Conservation (phyloP, 1,140 invertebrate species). For the Drosophila ohnishii region DNA sequence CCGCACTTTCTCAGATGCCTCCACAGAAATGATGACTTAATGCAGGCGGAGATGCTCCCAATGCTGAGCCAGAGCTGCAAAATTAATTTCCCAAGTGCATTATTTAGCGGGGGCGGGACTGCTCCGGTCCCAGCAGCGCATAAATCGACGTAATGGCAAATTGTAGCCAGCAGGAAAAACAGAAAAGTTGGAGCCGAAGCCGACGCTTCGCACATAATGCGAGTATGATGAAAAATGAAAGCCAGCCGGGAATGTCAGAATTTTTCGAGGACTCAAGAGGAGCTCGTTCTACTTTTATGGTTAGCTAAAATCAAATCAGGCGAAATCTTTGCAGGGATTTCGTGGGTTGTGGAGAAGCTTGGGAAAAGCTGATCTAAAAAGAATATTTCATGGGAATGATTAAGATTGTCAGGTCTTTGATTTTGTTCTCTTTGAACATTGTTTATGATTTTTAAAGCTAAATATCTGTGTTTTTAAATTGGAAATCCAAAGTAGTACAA, state of each 20-base stretch:
- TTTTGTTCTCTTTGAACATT: not conserved
- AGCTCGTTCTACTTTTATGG: constrained; percentile 21
- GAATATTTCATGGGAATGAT: not conserved
- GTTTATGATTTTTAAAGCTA: not conserved
- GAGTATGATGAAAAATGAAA: constrained; percentile 47
- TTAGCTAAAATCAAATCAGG: constrained; percentile 25
- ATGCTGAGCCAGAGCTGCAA: constrained; percentile 36
- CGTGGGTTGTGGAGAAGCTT: not conserved
- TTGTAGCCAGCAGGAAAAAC: constrained; percentile 35
- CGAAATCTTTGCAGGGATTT: constrained; percentile 5
- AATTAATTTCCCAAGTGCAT: constrained; percentile 77
- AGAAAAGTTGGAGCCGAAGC: constrained; percentile 17
- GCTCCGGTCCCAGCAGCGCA: constrained; percentile 38
- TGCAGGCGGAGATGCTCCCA: constrained; percentile 18
- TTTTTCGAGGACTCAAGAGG: constrained; percentile 15
- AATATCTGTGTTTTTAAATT: not conserved
- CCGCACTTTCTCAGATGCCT: not conserved
- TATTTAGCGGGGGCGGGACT: constrained; percentile 42
- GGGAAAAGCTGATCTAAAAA: not conserved
- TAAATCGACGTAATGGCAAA: constrained; percentile 64
- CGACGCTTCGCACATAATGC: constrained; percentile 18
- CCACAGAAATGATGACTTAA: constrained; percentile 41
- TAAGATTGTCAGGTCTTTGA: not conserved
- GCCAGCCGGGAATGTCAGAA: constrained; percentile 33
- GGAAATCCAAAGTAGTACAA: not conserved